These are phyloP conservation scores for Helogale parvula DNA, from an alignment of 2,113 vertebrate genomes.

Conservation along the genomic window DNA sequence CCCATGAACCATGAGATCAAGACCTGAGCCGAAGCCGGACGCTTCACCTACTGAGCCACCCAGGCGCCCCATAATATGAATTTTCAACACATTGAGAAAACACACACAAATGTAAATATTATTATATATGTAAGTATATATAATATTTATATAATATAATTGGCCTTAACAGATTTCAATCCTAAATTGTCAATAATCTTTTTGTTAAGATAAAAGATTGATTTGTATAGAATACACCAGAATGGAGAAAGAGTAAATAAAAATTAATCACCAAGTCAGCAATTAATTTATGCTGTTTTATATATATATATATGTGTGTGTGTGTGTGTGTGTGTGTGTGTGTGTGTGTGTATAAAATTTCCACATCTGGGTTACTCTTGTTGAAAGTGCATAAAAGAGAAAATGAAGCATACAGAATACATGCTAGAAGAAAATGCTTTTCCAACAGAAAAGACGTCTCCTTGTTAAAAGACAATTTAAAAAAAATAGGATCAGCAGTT, in stretches of 20 bases:
- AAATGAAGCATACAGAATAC: not conserved
- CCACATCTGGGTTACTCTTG: conserved; percentile 3
- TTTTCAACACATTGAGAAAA: not conserved
- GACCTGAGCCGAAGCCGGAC: no score
- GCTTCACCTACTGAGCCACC: no score
- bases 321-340: not conserved
- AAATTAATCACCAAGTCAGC: not conserved
- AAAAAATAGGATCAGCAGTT: conserved; percentile 34
- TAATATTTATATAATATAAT: not conserved
- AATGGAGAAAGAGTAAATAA: not conserved
- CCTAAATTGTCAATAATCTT: not conserved
- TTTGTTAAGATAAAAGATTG: not conserved
- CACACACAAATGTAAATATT: not conserved
- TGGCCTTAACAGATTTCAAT: not conserved
- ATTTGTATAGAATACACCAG: not conserved
- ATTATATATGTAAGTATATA: no score
- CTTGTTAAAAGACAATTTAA: conserved; percentile 65
- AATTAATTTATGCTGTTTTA: conserved; percentile 31
- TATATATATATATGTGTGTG: not conserved
- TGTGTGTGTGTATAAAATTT: conserved; percentile 22
- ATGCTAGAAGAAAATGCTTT: conserved; percentile 56
- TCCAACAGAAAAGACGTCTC: conserved; percentile 49
- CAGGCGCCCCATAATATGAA: not conserved
- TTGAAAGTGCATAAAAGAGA: conserved; percentile 35
- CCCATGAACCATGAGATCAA: no score